Evolutionary conservation across 2,113 vertebrate genomes (phyloP).

Genomic region (Hydrolagus affinis): DNA sequence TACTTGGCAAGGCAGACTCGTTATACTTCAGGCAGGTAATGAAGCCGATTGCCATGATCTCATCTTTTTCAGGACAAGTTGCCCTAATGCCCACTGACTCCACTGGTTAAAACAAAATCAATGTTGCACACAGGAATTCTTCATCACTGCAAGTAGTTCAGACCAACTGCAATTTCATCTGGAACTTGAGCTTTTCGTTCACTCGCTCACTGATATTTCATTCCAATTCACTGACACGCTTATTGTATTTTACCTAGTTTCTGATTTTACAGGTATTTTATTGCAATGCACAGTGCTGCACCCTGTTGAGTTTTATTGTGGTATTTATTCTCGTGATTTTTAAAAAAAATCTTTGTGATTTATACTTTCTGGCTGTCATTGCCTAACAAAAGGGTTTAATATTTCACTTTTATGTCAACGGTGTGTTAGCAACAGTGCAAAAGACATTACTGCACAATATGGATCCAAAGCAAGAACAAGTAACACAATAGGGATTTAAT

Average conservation of each 20-base stretch:
- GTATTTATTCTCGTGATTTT: not conserved
- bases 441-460: too few species aligned
- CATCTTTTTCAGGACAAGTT: not conserved
- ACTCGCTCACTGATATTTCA: not conserved
- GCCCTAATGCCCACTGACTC: not conserved
- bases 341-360: not conserved
- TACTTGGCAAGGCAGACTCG: not conserved
- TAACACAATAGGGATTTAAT: too few species aligned
- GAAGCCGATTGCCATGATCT: not conserved
- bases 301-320: not conserved
- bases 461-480: too few species aligned
- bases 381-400: too few species aligned
- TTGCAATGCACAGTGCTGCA: slow-evolving; percentile 3
- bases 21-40: too few species aligned
- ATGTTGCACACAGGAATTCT: slow-evolving; percentile 11
- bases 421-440: too few species aligned
- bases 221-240: not conserved
- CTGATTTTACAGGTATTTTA: not conserved
- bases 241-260: not conserved
- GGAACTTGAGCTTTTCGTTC: not conserved
- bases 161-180: not conserved
- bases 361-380: not conserved
- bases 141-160: not conserved
- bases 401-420: too few species aligned
- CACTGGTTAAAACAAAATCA: not conserved